Conservation (phyloP, 2,888 invertebrate genomes). For the Napeogenes sylphis region DNA sequence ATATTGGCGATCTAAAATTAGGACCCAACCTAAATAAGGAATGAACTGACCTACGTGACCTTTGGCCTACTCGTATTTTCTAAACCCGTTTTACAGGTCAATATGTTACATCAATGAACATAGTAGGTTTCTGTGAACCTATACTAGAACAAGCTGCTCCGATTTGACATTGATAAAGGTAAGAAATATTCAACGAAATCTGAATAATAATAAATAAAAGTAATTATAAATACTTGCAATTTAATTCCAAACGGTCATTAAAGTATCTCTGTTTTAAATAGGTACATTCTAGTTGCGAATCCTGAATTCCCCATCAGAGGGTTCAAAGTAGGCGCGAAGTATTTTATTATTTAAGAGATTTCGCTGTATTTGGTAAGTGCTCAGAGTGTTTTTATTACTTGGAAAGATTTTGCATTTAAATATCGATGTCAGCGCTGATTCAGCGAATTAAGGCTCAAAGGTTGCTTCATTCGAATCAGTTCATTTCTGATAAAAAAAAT, state of each 20-base stretch:
- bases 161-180: too few species aligned
- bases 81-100: background rate
- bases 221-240: too few species aligned
- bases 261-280: too few species aligned
- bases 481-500: too few species aligned
- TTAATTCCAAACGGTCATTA: too few species aligned
- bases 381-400: background rate
- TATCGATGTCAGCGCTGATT: background rate
- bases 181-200: background rate
- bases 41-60: constrained; percentile 1
- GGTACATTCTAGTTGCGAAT: too few species aligned
- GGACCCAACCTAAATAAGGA: background rate
- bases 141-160: background rate
- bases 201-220: background rate
- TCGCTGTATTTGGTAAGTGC: background rate
- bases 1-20: background rate
- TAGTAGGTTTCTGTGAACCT: too few species aligned
- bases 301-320: too few species aligned
- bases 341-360: background rate
- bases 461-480: too few species aligned
- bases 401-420: background rate
- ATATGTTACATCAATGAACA: background rate
- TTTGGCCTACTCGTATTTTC: background rate
- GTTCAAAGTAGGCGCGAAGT: too few species aligned
- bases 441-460: too few species aligned